Conservation (phyloP, 2,888 invertebrate species). For the Ophioninae sp. region DNA sequence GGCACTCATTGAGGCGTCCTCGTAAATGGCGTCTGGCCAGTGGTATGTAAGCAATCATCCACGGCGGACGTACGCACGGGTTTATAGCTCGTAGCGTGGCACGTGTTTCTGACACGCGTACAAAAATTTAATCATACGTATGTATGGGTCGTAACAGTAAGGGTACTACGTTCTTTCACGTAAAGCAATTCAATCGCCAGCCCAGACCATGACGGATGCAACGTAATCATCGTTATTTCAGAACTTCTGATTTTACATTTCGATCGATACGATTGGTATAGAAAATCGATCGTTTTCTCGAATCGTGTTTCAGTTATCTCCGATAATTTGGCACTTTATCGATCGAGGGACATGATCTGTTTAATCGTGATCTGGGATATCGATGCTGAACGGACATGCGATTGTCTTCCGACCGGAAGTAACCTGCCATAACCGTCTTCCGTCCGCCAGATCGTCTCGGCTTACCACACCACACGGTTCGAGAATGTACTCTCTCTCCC, state of each 20-base stretch:
- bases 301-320: not conserved
- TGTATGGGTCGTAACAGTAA: constrained; percentile 19
- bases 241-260: not conserved
- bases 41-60: constrained; percentile 13
- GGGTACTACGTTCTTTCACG: constrained; percentile 59
- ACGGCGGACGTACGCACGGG: constrained; percentile 29
- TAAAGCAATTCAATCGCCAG: constrained; percentile 41
- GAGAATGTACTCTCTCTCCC: constrained; percentile 22
- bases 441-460: constrained; percentile 69
- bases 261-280: not conserved
- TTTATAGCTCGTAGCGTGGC: constrained; percentile 40
- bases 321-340: constrained; percentile 32
- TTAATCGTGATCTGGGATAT: constrained; percentile 64
- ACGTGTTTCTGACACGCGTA: constrained; percentile 40
- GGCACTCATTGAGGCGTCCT: constrained; percentile 36
- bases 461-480: constrained; percentile 59
- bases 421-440: constrained; percentile 75
- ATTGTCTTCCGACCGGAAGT: constrained; percentile 75
- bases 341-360: constrained; percentile 64
- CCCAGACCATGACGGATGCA: constrained; percentile 34
- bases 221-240: constrained; percentile 41
- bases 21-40: constrained; percentile 8
- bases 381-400: constrained; percentile 66
- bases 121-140: constrained; percentile 15
- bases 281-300: not conserved